Conservation (phyloP, 2,113 vertebrate genomes). For the Clupea harengus region DNA sequence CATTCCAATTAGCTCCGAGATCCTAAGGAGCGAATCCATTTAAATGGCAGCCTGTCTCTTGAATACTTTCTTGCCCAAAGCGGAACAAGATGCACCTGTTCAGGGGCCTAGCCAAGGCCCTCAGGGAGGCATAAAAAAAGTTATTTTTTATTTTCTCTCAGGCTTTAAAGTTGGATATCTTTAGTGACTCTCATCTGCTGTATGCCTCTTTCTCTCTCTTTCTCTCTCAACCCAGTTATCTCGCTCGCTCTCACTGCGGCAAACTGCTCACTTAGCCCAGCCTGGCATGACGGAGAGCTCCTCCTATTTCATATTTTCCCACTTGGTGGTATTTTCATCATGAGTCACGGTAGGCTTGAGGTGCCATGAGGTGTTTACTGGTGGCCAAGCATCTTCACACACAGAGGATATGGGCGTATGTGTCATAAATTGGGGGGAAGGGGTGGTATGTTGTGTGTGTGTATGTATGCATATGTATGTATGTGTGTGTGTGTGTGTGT, state of each 20-base stretch:
- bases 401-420: background rate
- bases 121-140: background rate
- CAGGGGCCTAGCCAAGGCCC: background rate
- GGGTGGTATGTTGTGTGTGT: background rate
- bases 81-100: background rate
- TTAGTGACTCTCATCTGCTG: background rate
- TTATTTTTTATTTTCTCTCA: background rate
- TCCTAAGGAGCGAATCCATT: background rate
- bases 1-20: background rate
- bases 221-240: background rate
- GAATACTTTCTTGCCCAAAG: background rate
- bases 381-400: background rate
- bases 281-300: background rate
- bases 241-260: background rate
- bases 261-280: background rate
- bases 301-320: constrained; percentile 9
- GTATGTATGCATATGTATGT: background rate
- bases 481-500: background rate
- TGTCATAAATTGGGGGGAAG: background rate
- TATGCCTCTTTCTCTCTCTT: background rate
- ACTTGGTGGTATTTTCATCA: background rate
- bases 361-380: background rate
- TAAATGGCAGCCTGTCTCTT: constrained; percentile 5
- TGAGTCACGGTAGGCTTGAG: constrained; percentile 1
- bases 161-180: background rate